phyloP scores from a whole-genome alignment of 2,888 invertebrate genomes.

The Pandemis heparana region DNA sequence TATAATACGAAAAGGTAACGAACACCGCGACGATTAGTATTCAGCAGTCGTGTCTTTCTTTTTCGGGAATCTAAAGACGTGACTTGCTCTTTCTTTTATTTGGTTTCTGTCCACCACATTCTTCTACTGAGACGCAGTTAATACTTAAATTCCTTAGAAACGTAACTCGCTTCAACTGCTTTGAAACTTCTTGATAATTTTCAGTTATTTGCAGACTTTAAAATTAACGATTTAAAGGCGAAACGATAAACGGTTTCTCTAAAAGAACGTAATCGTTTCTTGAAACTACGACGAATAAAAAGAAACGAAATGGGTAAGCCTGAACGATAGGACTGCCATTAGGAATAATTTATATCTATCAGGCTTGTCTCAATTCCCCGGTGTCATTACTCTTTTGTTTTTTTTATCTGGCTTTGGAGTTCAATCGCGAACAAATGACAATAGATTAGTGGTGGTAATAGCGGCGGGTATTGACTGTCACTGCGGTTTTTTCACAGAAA shows the following conservation, averaged over 20 bases:
- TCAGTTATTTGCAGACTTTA: neutral
- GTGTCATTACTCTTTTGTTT: conserved; percentile 36
- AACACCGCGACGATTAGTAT: conserved; percentile 11
- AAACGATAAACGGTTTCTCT: conserved; percentile 34
- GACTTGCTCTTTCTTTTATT: conserved; percentile 28
- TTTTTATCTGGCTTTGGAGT: conserved; percentile 15
- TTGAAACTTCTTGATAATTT: neutral
- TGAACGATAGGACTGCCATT: conserved; percentile 45
- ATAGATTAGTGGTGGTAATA: conserved; percentile 16
- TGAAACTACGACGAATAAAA: conserved; percentile 31
- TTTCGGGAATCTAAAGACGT: conserved; percentile 23
- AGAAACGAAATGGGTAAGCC: conserved; percentile 42
- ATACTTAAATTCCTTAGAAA: too few species aligned
- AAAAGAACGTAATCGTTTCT: conserved; percentile 29
- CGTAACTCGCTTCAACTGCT: neutral
- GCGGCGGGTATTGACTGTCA: neutral
- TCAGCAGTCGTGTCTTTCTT: conserved; percentile 14
- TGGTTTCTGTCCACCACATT: conserved; percentile 4
- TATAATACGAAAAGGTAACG: too few species aligned
- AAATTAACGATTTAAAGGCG: conserved; percentile 22
- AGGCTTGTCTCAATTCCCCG: conserved; percentile 39
- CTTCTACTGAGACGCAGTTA: neutral
- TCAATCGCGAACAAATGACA: conserved; percentile 23
- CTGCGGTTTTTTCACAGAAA: neutral
- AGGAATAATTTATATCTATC: conserved; percentile 49